Percentiles rank a stretch among this genome's conserved stretches.
These are phyloP conservation scores for Siphamia tubifer DNA, from an alignment of 2,113 vertebrate species.

Conservation along the genomic window DNA sequence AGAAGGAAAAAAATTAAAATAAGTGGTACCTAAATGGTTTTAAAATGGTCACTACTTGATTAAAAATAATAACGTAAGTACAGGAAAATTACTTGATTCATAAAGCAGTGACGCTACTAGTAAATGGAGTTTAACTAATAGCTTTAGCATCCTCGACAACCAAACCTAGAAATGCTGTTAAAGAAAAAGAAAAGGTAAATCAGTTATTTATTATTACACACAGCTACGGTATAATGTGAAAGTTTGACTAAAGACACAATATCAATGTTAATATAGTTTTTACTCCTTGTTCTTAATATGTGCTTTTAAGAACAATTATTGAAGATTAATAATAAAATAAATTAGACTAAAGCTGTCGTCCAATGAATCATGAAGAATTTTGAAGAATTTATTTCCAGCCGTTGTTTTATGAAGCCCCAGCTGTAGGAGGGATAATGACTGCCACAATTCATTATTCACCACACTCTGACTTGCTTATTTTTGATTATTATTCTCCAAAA, in stretches of 20 bases:
- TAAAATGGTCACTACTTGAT: too few relatives aligned
- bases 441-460: slow-evolving; percentile 36
- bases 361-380: slow-evolving; percentile 1
- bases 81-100: too few relatives aligned
- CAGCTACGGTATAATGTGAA: too few relatives aligned
- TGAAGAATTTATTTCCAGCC: background rate
- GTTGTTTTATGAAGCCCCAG: slow-evolving; percentile 39
- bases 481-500: slow-evolving; percentile 55
- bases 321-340: background rate
- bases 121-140: too few relatives aligned
- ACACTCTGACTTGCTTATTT: slow-evolving; percentile 35
- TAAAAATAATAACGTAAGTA: too few relatives aligned
- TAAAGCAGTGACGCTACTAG: too few relatives aligned
- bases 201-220: too few relatives aligned
- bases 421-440: slow-evolving; percentile 30
- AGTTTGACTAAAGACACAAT: too few relatives aligned
- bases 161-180: background rate
- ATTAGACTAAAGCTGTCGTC: background rate
- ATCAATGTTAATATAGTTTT: too few relatives aligned
- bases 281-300: background rate
- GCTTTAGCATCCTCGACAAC: too few relatives aligned
- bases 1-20: too few relatives aligned
- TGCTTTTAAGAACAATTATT: background rate
- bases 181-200: background rate
- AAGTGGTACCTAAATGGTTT: too few relatives aligned